Percentiles rank a stretch among this genome's conserved stretches.
Conservation (phyloP, 1,140 invertebrate species). For the Trissolcus basalis region DNA sequence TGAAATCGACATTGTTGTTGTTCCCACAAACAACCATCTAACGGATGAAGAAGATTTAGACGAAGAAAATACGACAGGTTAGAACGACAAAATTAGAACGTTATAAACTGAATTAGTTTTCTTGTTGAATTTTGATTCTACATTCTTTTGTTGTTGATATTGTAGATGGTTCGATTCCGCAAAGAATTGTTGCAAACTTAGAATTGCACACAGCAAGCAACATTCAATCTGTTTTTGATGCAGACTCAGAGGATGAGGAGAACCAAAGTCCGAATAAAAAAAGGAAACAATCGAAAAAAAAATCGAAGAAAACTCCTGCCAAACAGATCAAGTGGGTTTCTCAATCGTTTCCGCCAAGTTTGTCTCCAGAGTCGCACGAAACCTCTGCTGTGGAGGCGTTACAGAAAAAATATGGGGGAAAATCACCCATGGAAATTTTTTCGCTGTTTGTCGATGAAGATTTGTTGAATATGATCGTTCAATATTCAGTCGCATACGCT, state of each 20-base stretch:
- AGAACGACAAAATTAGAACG: not conserved
- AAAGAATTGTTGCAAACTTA: not conserved
- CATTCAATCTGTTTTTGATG: not conserved
- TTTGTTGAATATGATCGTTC: conserved; percentile 17
- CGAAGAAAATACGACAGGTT: conserved; percentile 1
- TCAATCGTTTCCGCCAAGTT: not conserved
- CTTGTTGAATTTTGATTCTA: not conserved
- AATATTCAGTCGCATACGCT: conserved; percentile 21
- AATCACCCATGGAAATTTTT: conserved; percentile 17
- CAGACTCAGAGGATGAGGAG: conserved; percentile 1
- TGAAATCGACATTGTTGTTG: conserved; percentile 3
- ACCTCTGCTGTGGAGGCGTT: not conserved
- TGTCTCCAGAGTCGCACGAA: conserved; percentile 14
- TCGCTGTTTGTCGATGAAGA: conserved; percentile 10
- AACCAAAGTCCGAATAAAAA: conserved; percentile 7
- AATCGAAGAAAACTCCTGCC: conserved; percentile 3
- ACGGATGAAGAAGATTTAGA: conserved; percentile 5
- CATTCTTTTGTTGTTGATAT: too few relatives aligned
- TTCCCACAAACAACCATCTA: not conserved
- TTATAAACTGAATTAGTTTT: not conserved
- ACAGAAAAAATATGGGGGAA: conserved; percentile 12
- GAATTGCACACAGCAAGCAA: conserved; percentile 6
- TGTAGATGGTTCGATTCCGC: conserved; percentile 6
- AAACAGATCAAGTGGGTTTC: conserved; percentile 11
- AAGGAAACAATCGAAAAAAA: not conserved